phyloP scores from a whole-genome alignment of 2,113 vertebrate species.

The Sinocyclocheilus grahami region DNA sequence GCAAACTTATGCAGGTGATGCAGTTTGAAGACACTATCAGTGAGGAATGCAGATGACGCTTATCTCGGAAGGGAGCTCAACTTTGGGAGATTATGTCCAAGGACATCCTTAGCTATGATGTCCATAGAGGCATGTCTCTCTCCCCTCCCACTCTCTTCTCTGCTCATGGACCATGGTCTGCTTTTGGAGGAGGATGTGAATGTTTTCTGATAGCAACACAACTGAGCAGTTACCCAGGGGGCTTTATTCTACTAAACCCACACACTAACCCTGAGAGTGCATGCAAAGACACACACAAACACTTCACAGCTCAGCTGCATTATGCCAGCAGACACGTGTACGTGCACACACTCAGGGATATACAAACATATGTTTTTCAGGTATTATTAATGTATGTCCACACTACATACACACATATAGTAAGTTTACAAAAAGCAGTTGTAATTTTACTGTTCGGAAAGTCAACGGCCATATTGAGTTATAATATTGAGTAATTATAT shows the following conservation, averaged over 20 bases:
- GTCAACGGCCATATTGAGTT: not conserved
- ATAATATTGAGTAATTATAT: no score
- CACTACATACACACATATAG: not conserved
- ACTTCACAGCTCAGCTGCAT: not conserved
- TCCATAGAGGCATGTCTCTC: slow-evolving; percentile 14
- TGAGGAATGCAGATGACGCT: slow-evolving; percentile 25
- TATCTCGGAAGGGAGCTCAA: slow-evolving; percentile 20
- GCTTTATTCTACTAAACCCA: not conserved
- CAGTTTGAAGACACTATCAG: slow-evolving; percentile 24
- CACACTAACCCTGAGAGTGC: not conserved
- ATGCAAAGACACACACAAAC: slow-evolving; percentile 9
- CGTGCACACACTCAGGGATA: not conserved
- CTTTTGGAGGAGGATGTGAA: slow-evolving; percentile 18
- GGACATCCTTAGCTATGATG: slow-evolving; percentile 23
- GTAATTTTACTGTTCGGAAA: not conserved
- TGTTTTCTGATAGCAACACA: slow-evolving; percentile 12
- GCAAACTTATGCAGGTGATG: not conserved
- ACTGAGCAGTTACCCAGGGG: slow-evolving; percentile 9
- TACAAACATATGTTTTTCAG: not conserved
- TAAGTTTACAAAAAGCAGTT: not conserved
- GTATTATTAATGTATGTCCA: not conserved
- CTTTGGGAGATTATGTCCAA: slow-evolving; percentile 24
- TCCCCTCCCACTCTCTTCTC: not conserved
- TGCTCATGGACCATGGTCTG: not conserved
- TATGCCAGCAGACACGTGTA: not conserved